Percentiles rank a stretch among this genome's conserved stretches.
Conservation (phyloP, 2,797 vertebrate genomes). For the Trachops cirrhosus region DNA sequence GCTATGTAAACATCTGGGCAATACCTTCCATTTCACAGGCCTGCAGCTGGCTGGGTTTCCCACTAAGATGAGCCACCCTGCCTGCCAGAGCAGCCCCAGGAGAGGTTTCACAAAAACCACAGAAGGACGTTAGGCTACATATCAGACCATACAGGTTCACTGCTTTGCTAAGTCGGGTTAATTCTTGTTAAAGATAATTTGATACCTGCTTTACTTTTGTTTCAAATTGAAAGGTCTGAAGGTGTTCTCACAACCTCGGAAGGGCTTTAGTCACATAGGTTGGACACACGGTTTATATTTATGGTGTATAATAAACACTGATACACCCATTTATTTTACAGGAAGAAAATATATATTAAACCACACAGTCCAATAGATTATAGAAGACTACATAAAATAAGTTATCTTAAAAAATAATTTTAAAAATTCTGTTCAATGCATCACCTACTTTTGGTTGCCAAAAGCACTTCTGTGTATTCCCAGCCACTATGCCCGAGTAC, state of each 20-base stretch:
- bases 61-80: neutral
- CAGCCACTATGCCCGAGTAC: neutral
- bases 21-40: neutral
- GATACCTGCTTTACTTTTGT: neutral
- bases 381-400: constrained; percentile 4
- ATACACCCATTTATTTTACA: neutral
- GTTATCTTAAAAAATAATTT: neutral
- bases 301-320: neutral
- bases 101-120: neutral
- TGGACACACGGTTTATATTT: neutral
- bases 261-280: neutral
- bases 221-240: constrained; percentile 15
- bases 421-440: neutral
- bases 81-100: neutral
- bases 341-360: neutral
- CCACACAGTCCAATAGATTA: neutral
- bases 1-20: neutral
- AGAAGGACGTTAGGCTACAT: neutral
- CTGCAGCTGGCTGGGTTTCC: neutral
- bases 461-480: neutral
- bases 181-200: neutral
- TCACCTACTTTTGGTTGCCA: neutral
- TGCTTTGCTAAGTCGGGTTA: neutral
- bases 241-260: neutral
- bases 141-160: neutral